Conservation (phyloP, 2,888 invertebrate species). For the Drosophila peninsularis region DNA sequence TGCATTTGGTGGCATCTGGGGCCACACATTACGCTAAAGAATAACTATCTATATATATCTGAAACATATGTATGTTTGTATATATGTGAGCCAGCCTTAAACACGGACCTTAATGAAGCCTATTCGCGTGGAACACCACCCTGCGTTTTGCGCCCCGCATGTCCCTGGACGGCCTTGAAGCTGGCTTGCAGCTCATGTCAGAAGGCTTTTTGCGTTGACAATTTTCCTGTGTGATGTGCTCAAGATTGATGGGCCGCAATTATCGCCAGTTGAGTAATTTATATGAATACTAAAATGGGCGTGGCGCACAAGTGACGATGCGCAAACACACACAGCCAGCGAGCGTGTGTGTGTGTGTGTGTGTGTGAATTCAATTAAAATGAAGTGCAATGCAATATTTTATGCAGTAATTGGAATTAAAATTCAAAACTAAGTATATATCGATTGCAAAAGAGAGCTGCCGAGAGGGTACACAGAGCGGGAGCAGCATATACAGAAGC, state of each 20-base stretch:
- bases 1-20: conserved; percentile 1
- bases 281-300: conserved; percentile 67
- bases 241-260: conserved; percentile 78
- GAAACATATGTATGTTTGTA: not conserved
- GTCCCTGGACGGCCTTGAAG: conserved; percentile 4
- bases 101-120: conserved; percentile 47
- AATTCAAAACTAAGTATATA: conserved; percentile 79
- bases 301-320: conserved; percentile 63
- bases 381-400: conserved; percentile 76
- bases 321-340: conserved; percentile 43
- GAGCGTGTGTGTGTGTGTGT: conserved; percentile 26
- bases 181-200: conserved; percentile 60
- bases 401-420: conserved; percentile 74
- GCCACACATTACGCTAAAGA: not conserved
- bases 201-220: conserved; percentile 77
- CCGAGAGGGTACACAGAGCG: conserved; percentile 37
- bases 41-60: not conserved
- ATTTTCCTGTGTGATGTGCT: conserved; percentile 76
- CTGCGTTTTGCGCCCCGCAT: not conserved
- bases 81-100: conserved; percentile 11
- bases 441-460: conserved; percentile 55
- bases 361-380: conserved; percentile 72
- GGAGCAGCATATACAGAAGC: conserved; percentile 19
- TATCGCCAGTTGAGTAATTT: conserved; percentile 77
- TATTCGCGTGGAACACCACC: conserved; percentile 14